These are phyloP conservation scores for Hymenochirus boettgeri DNA, from an alignment of 2,113 vertebrate species.

Conservation along the genomic window DNA sequence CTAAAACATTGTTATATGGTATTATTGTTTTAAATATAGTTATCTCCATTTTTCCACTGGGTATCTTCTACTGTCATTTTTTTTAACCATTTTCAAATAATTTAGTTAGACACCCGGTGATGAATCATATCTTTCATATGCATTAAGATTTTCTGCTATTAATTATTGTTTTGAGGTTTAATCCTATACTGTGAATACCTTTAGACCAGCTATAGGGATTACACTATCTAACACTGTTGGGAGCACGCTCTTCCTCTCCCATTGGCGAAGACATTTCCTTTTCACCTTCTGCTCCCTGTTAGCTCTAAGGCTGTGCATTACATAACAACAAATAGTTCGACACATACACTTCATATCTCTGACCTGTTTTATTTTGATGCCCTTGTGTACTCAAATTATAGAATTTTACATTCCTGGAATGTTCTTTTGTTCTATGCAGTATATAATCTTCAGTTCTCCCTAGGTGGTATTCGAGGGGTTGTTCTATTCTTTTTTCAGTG, in stretches of 20 bases:
- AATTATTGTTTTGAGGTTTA: neutral
- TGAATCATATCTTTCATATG: neutral
- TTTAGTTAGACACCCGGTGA: neutral
- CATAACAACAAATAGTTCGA: neutral
- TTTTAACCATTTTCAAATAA: too few species aligned
- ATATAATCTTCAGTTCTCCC: constrained; percentile 3
- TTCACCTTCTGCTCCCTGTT: neutral
- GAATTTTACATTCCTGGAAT: neutral
- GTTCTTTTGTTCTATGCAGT: neutral
- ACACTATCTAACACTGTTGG: constrained; percentile 42
- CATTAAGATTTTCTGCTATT: neutral
- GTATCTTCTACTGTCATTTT: neutral
- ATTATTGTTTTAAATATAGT: too few species aligned
- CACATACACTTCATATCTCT: constrained; percentile 1
- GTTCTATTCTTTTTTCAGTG: neutral
- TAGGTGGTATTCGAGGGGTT: constrained; percentile 7
- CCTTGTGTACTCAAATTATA: neutral
- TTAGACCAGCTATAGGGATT: constrained; percentile 54
- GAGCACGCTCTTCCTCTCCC: constrained; percentile 20
- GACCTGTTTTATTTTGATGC: neutral
- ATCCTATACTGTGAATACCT: constrained; percentile 45
- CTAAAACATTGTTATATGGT: too few species aligned
- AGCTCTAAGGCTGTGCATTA: constrained; percentile 44
- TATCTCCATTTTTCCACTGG: too few species aligned
- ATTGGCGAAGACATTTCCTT: neutral